phyloP scores from a whole-genome alignment of 64 coral and sea anemone genomes.

The Dendrophyllia cribrosa region DNA sequence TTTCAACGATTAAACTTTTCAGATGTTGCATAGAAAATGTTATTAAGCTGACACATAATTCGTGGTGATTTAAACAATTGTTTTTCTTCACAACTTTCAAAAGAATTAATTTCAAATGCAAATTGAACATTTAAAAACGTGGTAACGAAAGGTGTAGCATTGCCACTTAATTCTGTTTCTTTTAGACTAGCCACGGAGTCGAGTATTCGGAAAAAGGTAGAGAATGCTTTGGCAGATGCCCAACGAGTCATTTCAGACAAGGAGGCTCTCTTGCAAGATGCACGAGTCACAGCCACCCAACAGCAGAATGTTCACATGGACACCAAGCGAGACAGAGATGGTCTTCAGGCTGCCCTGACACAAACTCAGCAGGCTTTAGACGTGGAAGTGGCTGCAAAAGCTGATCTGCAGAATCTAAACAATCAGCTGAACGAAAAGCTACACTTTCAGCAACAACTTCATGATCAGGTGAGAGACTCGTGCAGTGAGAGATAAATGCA shows the following conservation, averaged over 20 bases:
- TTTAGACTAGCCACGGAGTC: conserved; percentile 72
- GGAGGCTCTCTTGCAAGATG: conserved; percentile 91
- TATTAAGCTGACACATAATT: no score
- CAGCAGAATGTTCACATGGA: conserved; percentile 95
- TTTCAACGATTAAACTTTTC: no score
- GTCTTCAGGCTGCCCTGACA: conserved; percentile 70
- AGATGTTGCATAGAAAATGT: no score
- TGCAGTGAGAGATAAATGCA: no score
- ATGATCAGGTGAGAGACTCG: conserved; percentile 76
- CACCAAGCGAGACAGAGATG: conserved; percentile 89
- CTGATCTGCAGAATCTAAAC: conserved; percentile 80
- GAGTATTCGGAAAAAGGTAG: conserved; percentile 72
- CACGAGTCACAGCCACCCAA: conserved; percentile 87
- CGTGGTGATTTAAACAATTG: no score
- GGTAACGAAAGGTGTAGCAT: no score
- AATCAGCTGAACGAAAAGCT: conserved; percentile 93
- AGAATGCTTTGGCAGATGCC: conserved; percentile 93
- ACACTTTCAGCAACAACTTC: conserved; percentile 82
- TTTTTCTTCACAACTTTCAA: no score
- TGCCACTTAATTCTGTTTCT: no score
- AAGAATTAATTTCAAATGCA: no score
- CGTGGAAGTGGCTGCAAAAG: conserved; percentile 78
- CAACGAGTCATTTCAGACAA: conserved; percentile 92
- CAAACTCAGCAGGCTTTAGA: conserved; percentile 96
- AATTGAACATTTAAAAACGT: no score